Evolutionary conservation across 2,113 vertebrate genomes (phyloP).

Genomic region (Amblyornis subalaris): DNA sequence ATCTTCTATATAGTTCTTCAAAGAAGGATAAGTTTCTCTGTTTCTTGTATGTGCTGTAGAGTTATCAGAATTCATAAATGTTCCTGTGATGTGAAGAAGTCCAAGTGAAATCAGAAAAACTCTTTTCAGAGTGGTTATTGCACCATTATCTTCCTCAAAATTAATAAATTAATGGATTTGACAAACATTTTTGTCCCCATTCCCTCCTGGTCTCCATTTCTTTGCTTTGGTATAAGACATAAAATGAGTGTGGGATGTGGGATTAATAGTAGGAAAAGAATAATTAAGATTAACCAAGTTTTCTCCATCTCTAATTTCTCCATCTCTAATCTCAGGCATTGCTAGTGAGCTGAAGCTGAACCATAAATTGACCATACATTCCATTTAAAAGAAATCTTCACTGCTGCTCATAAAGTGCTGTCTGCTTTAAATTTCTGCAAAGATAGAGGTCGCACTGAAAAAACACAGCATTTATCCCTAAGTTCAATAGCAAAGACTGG

Average conservation of each 20-base stretch:
- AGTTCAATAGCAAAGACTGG: neutral
- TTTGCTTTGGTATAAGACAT: neutral
- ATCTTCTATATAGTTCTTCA: neutral
- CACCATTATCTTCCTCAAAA: neutral
- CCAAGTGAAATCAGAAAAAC: neutral
- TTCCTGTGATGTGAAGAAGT: neutral
- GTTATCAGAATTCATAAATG: neutral
- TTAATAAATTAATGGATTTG: neutral
- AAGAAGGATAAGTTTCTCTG: neutral
- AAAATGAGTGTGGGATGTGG: neutral
- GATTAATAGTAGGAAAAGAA: neutral
- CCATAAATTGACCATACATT: neutral
- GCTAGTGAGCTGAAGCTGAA: neutral
- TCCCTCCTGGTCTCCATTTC: neutral
- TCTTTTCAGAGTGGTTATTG: neutral
- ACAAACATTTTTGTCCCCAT: neutral
- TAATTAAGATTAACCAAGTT: neutral
- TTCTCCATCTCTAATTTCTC: neutral
- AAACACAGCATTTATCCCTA: neutral
- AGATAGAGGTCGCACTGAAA: neutral
- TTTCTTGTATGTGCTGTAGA: neutral
- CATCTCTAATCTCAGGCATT: neutral
- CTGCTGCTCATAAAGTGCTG: neutral
- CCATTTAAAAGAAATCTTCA: neutral
- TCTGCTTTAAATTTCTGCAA: neutral